Base-by-base conservation (phyloP, 1,140 invertebrate species). In the Rhagoletis pomonella region DNA sequence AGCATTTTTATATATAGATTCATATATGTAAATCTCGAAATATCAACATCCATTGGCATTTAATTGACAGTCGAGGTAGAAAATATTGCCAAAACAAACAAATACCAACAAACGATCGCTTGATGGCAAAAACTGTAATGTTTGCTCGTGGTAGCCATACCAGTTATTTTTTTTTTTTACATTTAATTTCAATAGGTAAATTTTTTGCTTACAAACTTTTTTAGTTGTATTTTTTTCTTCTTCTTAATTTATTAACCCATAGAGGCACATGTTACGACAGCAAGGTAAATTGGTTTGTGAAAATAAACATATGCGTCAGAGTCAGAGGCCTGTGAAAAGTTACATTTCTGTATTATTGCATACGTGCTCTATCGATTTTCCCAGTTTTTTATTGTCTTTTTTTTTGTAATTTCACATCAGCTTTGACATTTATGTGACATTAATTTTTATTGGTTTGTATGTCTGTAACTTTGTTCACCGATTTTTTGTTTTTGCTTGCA, bases 31-130 rank as follows among this genome's bases (percentile, higher is more conserved):
- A 47, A n/a, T 39, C 6, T 47, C 47, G 9, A 81, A 81, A 58
- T 81, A 47, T 81, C 73, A 81, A 55, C 39, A 6, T n/a, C 5
- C 73, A 81, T 81, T 81, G n/a, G 47, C 44, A 47, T 47, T 81
- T 81, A 81, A 81, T 81, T 81, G 73, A 81, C 73, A 81, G 73
- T 10, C 47, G n/a, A 81, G 44, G 47, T 47, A 17, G 4, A 58
- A 81, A 81, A 81, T 81, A 81, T 81, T 81, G 5, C 73, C 73
- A 55, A 29, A 29, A 81, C 47, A 29, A 10, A 10, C 47, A 81
- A 29, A 29, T 29, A 17, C 19, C 47, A 73, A 10, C 69, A 4
- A 73, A 50, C 69, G 17, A 73, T 19, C 1, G 69, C 2, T n/a
- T 50, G 60, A 12, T 2, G 39, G 50, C 50, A 81, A 81, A 81